phyloP scores from a whole-genome alignment of 2,113 vertebrate genomes.

The Tenrec ecaudatus region DNA sequence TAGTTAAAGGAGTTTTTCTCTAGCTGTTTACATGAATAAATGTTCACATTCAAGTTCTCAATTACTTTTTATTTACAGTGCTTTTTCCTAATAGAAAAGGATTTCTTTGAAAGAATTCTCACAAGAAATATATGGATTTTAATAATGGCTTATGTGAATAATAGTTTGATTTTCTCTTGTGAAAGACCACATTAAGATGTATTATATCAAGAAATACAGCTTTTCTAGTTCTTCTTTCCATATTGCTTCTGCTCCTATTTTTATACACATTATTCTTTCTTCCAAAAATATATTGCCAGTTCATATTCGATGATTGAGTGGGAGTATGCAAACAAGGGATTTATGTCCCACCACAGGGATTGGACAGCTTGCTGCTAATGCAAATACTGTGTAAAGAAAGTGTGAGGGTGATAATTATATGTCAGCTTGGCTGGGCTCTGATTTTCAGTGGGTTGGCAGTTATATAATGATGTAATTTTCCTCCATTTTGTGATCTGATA shows the following conservation, averaged over 20 bases:
- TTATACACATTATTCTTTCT: not conserved
- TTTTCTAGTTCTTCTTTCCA: not conserved
- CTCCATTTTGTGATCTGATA: not conserved
- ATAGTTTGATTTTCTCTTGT: slow-evolving; percentile 14
- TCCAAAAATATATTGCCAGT: not conserved
- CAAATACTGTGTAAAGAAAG: not conserved
- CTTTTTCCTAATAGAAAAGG: slow-evolving; percentile 31
- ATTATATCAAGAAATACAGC: not conserved
- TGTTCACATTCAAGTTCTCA: not conserved
- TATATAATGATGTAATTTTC: not conserved
- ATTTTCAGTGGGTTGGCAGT: not conserved
- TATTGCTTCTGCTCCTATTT: not conserved
- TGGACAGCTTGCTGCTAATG: not conserved
- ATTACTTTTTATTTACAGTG: slow-evolving; percentile 4
- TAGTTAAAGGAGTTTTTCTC: not conserved
- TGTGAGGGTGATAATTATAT: not conserved
- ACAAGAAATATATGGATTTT: slow-evolving; percentile 34
- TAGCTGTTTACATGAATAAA: not conserved
- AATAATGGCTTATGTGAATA: not conserved
- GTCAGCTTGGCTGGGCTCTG: not conserved
- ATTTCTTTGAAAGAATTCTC: slow-evolving; percentile 19
- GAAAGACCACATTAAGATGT: not conserved
- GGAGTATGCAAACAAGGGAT: not conserved
- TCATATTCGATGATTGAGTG: not conserved
- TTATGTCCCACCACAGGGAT: not conserved